Percentiles rank a stretch among this genome's conserved stretches.
These are phyloP conservation scores for Neosilurus hyrtlii DNA, from an alignment of 2,797 vertebrate species.

Conservation along the genomic window DNA sequence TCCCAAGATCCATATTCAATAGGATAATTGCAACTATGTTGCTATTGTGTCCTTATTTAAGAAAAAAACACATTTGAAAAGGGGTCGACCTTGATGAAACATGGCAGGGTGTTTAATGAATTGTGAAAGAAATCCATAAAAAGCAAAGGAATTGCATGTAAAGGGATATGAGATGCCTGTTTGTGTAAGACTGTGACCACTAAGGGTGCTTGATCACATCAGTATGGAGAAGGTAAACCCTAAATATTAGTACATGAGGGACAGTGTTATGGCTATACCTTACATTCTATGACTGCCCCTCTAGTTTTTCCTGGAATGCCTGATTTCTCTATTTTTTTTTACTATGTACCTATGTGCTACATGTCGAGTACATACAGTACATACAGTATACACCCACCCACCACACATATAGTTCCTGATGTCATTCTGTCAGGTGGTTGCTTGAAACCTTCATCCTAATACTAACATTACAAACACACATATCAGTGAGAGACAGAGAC, in stretches of 20 bases:
- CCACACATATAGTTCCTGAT: slow-evolving; percentile 19
- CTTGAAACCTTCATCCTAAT: slow-evolving; percentile 34
- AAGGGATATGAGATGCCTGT: neutral
- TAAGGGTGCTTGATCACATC: neutral
- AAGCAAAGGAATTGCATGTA: neutral
- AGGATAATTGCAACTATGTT: neutral
- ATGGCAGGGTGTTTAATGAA: neutral
- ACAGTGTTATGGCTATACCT: neutral
- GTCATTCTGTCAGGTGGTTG: slow-evolving; percentile 43
- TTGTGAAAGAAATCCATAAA: neutral
- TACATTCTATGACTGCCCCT: no score
- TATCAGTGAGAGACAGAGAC: no score
- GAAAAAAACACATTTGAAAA: neutral
- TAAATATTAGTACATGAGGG: neutral
- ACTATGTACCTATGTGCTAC: no score
- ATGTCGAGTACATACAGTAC: no score
- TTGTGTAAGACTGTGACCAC: neutral
- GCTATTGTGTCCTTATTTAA: slow-evolving; percentile 17
- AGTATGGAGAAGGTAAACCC: neutral
- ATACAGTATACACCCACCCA: neutral
- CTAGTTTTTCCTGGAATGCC: neutral
- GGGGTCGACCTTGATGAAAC: neutral
- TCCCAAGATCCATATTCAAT: neutral
- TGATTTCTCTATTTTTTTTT: neutral
- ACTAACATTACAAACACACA: slow-evolving; percentile 39